Base-by-base conservation (phyloP, 92 coral and sea anemone genomes). In the Parazoanthus atlanticus region DNA sequence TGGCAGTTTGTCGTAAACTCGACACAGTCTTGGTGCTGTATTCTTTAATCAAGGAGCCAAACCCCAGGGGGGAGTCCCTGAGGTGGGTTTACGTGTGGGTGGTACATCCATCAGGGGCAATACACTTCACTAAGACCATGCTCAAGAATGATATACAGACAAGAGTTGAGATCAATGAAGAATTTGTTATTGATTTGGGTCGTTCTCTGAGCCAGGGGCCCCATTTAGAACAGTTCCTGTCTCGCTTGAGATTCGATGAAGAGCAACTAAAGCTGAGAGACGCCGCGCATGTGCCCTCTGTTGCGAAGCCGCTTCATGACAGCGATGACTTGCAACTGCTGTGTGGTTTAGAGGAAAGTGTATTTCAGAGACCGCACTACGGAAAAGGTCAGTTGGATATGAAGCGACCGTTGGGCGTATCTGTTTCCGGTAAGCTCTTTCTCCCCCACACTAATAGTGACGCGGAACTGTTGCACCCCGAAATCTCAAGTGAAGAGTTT, bases 31-130 rank as follows among this genome's bases (percentile, higher is more conserved):
- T 92, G 38, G 93, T 92, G 25, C 54, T 87, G 52, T 92, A 92
- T 76, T 92, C 94, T 4, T 67, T 92, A 84, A 90, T 90, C 43
- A 92, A 87, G 58, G 93, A 92, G 56, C 91, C 91, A 32, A 79
- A 38, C 72, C 34, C 64, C 19, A 58, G 71, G 3, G 93, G 86
- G 25, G 89, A 64, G 28, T 43, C 72, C 26, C 30, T 21, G 23
- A 58, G 28, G 1, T 92, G 92, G 89, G 86, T 90, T 78, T 92
- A 86, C 15, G 74, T 78, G 19, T 87, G 93, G 91, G 92, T 89
- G 56, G 76, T 92, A 23, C 78, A 69, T 40, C 91, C 93, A 34
- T 81, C 88, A 3, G 93, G 93, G 52, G 38, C 74, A n/a, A 47
- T 92, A 10, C 61, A 92, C 67, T 92, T 92, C 88, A 82, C 66